Evolutionary conservation across 2,797 vertebrate genomes (phyloP), one percentile per base, ranked within the genome.

Genomic region (Anguilla marmorata): DNA sequence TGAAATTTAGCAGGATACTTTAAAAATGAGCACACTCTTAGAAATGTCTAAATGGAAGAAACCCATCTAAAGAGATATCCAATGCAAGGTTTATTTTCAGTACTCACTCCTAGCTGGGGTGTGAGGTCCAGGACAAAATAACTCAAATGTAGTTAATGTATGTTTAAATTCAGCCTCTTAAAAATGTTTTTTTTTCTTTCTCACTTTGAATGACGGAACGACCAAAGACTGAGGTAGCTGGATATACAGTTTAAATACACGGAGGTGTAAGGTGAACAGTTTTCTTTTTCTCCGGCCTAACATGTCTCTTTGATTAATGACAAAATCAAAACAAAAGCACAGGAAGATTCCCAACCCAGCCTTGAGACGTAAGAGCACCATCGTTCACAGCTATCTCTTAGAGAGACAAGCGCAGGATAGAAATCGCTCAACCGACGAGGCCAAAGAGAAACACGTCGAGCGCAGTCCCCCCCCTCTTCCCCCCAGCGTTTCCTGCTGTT

Each of bases 181-280:
- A 12, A 30, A 85, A 58, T 85, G 27, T 24, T 66, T 24, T n/a
- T 66, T 21, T 72, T 72, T 72, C 45, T 0, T 66, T 33, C 45
- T 45, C 33, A 0, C 58, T 45, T 21, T 8, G 2, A 27, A 14
- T 41, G 60, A 84, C 87, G 27, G 27, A 85, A 88, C 85, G 86
- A 72, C 87, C 89, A 89, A 90, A 88, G 60, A 89, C 87, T 92
- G 91, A 93, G 92, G 92, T 91, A 92, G 88, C 86, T 86, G 80
- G 91, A 88, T 88, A 89, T 74, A 91, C 87, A 90, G 90, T 90
- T 93, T 90, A 90, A 89, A 90, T 88, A 90, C 91, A 92, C 90
- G 89, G 84, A 89, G 76, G 89, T 89, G 89, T 88, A 87, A 58
- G 58, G 33, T 83, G 85, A 76, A 69, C 11, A 16, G 37, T 37